A percentile compares a stretch with the other conserved stretches of the same genome.
Evolutionary conservation across 2,888 invertebrate species (phyloP).

Genomic region (Chaetoderma sp.): DNA sequence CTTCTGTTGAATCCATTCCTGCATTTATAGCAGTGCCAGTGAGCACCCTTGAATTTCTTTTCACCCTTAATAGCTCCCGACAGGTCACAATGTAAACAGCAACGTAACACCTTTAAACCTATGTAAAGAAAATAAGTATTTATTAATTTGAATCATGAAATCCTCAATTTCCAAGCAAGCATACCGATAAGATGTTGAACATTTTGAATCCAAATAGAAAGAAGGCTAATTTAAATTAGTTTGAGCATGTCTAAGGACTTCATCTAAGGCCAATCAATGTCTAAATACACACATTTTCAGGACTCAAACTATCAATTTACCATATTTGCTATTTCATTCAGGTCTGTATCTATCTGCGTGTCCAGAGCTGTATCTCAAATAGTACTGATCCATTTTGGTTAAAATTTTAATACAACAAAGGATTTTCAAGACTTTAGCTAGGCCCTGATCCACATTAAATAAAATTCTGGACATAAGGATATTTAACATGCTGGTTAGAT

Average conservation of each 20-base stretch:
- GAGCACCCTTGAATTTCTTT: constrained; percentile 68
- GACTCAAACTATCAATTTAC: too few species aligned
- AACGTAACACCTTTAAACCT: constrained; percentile 67
- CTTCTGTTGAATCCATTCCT: constrained; percentile 68
- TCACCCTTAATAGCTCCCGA: constrained; percentile 69
- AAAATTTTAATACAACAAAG: too few species aligned
- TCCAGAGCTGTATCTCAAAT: too few species aligned
- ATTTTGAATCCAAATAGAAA: neutral
- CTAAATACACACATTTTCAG: too few species aligned
- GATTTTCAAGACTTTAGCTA: too few species aligned
- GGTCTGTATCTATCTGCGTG: too few species aligned
- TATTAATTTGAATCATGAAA: too few species aligned
- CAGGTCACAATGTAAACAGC: constrained; percentile 68
- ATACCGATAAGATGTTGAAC: neutral
- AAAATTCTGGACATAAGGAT: too few species aligned
- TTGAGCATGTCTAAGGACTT: neutral
- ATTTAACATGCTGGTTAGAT: too few species aligned
- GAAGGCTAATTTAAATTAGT: neutral
- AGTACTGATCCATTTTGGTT: too few species aligned
- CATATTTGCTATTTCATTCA: too few species aligned
- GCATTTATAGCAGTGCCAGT: constrained; percentile 69
- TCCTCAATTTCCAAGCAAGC: neutral
- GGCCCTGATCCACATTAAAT: too few species aligned
- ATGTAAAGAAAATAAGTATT: constrained; percentile 11
- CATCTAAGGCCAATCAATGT: neutral